Percentiles rank a stretch among this genome's conserved stretches.
Conservation (phyloP, 2,113 vertebrate species). For the Parus major region DNA sequence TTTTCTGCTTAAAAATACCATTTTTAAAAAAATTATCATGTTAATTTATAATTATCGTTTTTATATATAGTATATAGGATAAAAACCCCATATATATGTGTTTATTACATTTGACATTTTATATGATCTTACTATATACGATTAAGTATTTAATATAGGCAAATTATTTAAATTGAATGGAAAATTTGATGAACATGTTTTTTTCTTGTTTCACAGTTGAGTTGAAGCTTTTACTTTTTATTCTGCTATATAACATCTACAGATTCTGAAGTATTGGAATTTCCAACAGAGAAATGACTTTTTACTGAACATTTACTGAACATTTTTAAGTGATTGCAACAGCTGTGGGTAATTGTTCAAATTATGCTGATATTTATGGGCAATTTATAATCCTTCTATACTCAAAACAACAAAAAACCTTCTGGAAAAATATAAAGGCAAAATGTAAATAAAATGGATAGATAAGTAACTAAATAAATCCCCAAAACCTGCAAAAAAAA, state of each 20-base stretch:
- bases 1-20: neutral
- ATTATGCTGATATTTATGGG: neutral
- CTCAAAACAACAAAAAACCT: neutral
- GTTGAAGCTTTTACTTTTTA: neutral
- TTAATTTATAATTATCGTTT: neutral
- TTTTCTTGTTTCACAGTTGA: neutral
- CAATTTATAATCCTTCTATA: neutral
- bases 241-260: neutral
- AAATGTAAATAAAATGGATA: neutral
- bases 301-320: neutral
- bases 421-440: neutral
- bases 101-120: neutral
- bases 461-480: neutral
- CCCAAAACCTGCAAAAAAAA: neutral
- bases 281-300: neutral
- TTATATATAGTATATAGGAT: neutral
- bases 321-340: neutral
- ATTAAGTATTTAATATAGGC: neutral
- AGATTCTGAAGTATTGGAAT: neutral
- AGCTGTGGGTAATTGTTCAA: neutral
- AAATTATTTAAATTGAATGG: neutral
- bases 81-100: accelerated
- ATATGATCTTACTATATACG: neutral
- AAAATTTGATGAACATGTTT: neutral
- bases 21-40: neutral